A percentile compares a stretch with the other conserved stretches of the same genome.
phyloP scores from a whole-genome alignment of 1,140 invertebrate species.

The Phymorhynchus buccinoides region DNA sequence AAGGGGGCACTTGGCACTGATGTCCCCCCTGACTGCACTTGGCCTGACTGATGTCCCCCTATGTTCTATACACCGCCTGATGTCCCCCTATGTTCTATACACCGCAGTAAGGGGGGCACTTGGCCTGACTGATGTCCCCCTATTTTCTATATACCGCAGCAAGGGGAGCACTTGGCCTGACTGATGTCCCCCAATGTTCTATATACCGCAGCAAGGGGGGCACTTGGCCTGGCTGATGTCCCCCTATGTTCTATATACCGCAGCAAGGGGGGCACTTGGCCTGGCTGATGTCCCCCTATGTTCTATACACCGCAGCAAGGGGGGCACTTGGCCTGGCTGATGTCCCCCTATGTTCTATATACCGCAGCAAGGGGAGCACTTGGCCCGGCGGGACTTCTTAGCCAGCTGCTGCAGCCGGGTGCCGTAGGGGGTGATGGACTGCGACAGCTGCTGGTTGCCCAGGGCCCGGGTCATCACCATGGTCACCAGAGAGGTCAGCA shows the following conservation, averaged over 20 bases:
- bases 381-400: not conserved
- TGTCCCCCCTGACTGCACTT: no score
- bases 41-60: no score
- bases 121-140: no score
- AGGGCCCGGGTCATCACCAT: constrained; percentile 26
- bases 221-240: no score
- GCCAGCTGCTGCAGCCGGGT: not conserved
- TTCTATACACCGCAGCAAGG: no score
- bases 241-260: not conserved
- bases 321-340: no score
- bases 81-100: no score
- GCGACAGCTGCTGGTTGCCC: constrained; percentile 5
- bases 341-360: not conserved
- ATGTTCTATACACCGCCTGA: no score
- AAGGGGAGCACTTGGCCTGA: no score
- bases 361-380: constrained; percentile 25
- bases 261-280: not conserved
- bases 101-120: no score
- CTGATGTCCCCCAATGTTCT: not conserved
- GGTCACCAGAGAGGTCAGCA: constrained; percentile 25
- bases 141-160: no score
- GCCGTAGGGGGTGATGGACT: constrained; percentile 26
- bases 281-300: not conserved
- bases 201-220: not conserved
- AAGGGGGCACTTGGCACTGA: no score